Percentiles rank a stretch among this genome's conserved stretches.
Conservation (phyloP, 2,888 invertebrate genomes). For the Eupithecia pulchellata region DNA sequence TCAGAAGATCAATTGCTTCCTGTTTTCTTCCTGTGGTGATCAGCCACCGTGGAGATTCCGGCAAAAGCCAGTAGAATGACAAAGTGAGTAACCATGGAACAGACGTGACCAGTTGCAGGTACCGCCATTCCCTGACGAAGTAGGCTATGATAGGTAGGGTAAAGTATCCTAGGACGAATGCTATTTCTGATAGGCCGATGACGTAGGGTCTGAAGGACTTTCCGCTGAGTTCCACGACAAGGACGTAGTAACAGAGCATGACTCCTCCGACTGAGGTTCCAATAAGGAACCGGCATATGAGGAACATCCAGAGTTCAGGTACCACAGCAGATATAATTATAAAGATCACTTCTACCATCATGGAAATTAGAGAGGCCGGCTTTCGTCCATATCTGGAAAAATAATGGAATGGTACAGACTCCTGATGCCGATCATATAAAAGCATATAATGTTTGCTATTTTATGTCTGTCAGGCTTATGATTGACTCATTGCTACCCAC, state of each 20-base stretch:
- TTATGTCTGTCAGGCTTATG: not conserved
- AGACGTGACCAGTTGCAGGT: slow-evolving; percentile 85
- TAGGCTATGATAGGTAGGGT: slow-evolving; percentile 86
- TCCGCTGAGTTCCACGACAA: slow-evolving; percentile 87
- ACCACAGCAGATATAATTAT: slow-evolving; percentile 82
- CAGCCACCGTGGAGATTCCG: slow-evolving; percentile 93
- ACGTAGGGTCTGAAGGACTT: slow-evolving; percentile 82
- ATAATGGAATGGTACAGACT: not conserved
- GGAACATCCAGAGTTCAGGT: slow-evolving; percentile 86
- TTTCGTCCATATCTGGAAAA: slow-evolving; percentile 87
- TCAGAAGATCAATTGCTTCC: slow-evolving; percentile 86
- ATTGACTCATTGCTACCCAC: no score
- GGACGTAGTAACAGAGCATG: slow-evolving; percentile 88
- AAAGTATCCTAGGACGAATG: slow-evolving; percentile 84
- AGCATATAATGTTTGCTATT: not conserved
- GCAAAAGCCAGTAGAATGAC: slow-evolving; percentile 88
- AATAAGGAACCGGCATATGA: slow-evolving; percentile 84
- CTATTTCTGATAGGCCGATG: slow-evolving; percentile 83
- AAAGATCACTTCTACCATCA: slow-evolving; percentile 84
- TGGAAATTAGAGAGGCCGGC: slow-evolving; percentile 85
- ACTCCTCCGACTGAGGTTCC: slow-evolving; percentile 87
- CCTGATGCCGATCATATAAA: not conserved
- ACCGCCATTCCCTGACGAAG: slow-evolving; percentile 85
- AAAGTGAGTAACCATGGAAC: slow-evolving; percentile 82
- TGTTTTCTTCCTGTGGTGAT: slow-evolving; percentile 87